Percentiles rank a stretch among this genome's conserved stretches.
These are phyloP conservation scores for Drosophila suzukii DNA, from an alignment of 1,140 invertebrate genomes.

Conservation along the genomic window DNA sequence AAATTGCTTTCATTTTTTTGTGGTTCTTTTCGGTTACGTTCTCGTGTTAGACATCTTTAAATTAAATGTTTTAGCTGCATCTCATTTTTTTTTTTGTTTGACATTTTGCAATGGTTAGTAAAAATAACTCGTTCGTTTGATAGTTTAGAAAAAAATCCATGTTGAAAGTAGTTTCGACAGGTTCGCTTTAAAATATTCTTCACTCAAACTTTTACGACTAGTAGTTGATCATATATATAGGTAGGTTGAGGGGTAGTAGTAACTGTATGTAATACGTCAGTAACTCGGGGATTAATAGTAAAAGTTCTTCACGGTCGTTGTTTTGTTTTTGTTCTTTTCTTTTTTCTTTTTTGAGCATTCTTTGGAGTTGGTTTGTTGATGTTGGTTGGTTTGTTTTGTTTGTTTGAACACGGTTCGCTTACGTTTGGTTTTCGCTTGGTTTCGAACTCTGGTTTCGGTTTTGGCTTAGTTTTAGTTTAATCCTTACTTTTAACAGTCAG, in stretches of 20 bases:
- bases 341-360: constrained; percentile 70
- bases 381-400: constrained; percentile 47
- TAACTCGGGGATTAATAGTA: constrained; percentile 60
- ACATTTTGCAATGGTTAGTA: constrained; percentile 77
- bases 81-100: constrained; percentile 20
- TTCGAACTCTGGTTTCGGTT: constrained; percentile 75
- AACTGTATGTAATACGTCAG: constrained; percentile 61
- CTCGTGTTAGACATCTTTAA: constrained; percentile 67
- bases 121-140: constrained; percentile 72
- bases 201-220: constrained; percentile 77
- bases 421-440: constrained; percentile 58
- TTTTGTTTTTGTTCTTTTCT: constrained; percentile 35
- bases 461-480: constrained; percentile 86
- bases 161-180: constrained; percentile 43
- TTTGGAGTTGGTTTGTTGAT: constrained; percentile 75
- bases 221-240: constrained; percentile 59
- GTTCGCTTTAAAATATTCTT: constrained; percentile 62
- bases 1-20: constrained; percentile 40
- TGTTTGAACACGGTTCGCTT: constrained; percentile 70
- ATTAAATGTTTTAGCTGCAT: constrained; percentile 54
- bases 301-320: constrained; percentile 40
- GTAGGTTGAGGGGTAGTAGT: constrained; percentile 50
- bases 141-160: constrained; percentile 48
- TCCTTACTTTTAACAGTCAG: constrained; percentile 99
- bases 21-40: constrained; percentile 34